Evolutionary conservation across 2,888 invertebrate genomes (phyloP).

Genomic region (Coremacera marginata): DNA sequence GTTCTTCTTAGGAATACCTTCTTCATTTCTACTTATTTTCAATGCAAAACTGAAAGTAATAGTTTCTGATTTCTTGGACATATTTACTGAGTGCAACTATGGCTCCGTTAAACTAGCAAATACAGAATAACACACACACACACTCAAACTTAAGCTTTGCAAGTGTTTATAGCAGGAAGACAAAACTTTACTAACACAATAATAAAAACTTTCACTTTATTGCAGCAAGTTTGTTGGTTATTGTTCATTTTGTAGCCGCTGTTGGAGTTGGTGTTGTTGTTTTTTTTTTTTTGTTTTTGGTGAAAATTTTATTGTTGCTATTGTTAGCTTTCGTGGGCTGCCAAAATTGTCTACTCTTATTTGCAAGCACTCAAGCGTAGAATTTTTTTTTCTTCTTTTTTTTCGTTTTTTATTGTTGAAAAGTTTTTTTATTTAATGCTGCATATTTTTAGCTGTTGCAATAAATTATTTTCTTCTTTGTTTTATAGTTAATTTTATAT

Average conservation of each 20-base stretch:
- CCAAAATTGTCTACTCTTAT: neutral
- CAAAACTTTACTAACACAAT: conserved; percentile 41
- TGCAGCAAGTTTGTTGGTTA: conserved; percentile 27
- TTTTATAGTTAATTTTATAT: too few species aligned
- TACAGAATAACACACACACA: neutral
- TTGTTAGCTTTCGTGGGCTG: conserved; percentile 4
- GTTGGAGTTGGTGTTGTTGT: neutral
- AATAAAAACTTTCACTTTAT: conserved; percentile 38
- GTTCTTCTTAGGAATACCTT: neutral
- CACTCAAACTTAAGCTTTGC: too few species aligned
- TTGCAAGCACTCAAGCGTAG: too few species aligned
- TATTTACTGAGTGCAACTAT: neutral
- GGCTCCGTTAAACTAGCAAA: neutral
- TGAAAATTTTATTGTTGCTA: neutral
- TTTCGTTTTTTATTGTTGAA: too few species aligned
- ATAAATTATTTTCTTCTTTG: neutral
- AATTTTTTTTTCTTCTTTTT: too few species aligned
- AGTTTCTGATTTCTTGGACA: conserved; percentile 1
- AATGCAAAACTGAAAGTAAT: neutral
- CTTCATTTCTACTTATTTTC: neutral
- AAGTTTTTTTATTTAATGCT: neutral
- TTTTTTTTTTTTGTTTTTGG: neutral
- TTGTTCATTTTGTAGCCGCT: neutral
- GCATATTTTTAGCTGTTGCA: conserved; percentile 23
- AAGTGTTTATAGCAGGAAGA: neutral